A percentile compares a stretch with the other conserved stretches of the same genome.
phyloP scores from a whole-genome alignment of 2,113 vertebrate species.

The Nansenia antarctica region DNA sequence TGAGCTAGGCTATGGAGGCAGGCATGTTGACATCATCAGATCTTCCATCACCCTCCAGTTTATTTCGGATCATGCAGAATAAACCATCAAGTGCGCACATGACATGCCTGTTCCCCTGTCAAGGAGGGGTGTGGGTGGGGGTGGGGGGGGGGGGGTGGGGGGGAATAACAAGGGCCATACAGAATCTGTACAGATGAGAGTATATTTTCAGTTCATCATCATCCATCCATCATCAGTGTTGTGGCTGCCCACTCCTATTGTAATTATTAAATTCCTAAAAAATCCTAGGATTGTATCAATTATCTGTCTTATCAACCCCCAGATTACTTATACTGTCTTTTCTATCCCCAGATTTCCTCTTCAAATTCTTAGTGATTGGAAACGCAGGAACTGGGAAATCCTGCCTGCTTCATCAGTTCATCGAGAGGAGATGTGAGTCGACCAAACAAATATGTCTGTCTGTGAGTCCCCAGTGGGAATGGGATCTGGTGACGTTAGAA shows the following conservation, averaged over 20 bases:
- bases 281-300: too few species aligned
- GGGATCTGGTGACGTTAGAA: too few species aligned
- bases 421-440: slow-evolving; percentile 92
- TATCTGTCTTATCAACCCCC: slow-evolving; percentile 20
- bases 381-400: slow-evolving; percentile 93
- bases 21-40: background rate
- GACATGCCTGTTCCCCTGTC: too few species aligned
- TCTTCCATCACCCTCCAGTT: too few species aligned
- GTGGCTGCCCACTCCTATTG: background rate
- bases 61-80: too few species aligned
- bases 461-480: too few species aligned
- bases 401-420: slow-evolving; percentile 86
- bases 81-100: too few species aligned
- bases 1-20: background rate
- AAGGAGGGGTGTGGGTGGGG: too few species aligned
- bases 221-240: background rate
- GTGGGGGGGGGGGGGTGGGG: too few species aligned
- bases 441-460: background rate
- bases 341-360: slow-evolving; percentile 84
- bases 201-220: background rate
- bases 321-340: slow-evolving; percentile 64
- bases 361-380: slow-evolving; percentile 94
- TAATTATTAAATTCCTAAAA: background rate
- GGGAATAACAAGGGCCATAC: too few species aligned
- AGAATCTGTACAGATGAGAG: background rate